Conservation (phyloP, 2,888 invertebrate genomes). For the Nemurella pictetii region DNA sequence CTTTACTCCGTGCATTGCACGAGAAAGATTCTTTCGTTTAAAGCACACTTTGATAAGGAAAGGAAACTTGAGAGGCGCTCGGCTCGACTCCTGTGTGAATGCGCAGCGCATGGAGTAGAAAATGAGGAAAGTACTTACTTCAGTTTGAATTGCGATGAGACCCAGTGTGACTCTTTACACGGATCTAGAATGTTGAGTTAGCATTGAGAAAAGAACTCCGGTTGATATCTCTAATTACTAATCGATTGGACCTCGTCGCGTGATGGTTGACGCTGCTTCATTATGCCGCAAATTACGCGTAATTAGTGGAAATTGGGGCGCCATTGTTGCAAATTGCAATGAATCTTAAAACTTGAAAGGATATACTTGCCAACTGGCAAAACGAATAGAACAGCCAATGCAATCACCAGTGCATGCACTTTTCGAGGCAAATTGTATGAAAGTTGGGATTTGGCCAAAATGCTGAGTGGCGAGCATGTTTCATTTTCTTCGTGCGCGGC, state of each 20-base stretch:
- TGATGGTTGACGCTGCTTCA: background rate
- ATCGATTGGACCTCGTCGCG: background rate
- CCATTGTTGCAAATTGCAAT: too few species aligned
- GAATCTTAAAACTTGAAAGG: too few species aligned
- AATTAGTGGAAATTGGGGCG: background rate
- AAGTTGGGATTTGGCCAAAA: background rate
- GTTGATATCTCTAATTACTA: background rate
- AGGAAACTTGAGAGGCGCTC: too few species aligned
- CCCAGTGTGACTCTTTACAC: background rate
- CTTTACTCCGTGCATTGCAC: background rate
- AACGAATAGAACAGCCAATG: background rate
- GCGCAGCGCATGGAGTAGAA: background rate
- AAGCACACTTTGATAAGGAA: background rate
- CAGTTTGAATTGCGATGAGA: background rate
- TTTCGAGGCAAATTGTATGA: background rate
- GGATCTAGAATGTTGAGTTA: background rate
- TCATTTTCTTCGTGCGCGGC: background rate
- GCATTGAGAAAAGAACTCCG: background rate
- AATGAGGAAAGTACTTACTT: background rate
- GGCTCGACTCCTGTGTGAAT: background rate
- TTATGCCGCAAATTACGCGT: background rate
- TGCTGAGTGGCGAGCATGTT: background rate
- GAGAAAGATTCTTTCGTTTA: background rate
- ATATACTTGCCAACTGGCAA: too few species aligned
- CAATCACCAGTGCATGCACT: background rate